Evolutionary conservation across 2,888 invertebrate genomes (phyloP).

Genomic region (Drosophila fungiperda): DNA sequence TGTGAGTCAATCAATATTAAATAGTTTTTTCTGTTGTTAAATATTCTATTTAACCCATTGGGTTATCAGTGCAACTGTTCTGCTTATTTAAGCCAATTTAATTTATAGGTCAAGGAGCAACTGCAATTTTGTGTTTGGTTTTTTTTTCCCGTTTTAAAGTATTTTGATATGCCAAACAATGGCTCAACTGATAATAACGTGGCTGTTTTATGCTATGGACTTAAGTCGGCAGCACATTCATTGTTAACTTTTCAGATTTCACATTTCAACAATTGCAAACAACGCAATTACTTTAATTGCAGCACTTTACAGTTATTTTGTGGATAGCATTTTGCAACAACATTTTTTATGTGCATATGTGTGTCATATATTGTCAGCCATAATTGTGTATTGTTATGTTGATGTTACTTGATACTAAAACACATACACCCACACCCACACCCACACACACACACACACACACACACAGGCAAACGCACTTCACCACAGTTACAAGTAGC

Average conservation of each 20-base stretch:
- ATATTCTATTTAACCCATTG: background rate
- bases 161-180: background rate
- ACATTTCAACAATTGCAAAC: background rate
- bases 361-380: constrained; percentile 44
- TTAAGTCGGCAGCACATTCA: background rate
- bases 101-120: background rate
- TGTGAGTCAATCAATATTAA: background rate
- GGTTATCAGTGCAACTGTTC: background rate
- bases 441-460: background rate
- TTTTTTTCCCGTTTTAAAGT: background rate
- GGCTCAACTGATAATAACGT: background rate
- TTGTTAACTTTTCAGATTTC: constrained; percentile 2
- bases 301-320: constrained; percentile 12
- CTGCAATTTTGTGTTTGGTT: background rate
- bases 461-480: background rate
- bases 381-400: constrained; percentile 20
- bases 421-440: background rate
- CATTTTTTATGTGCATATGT: constrained; percentile 15
- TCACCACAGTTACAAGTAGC: background rate
- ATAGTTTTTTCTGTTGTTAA: background rate
- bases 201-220: background rate
- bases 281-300: constrained; percentile 16
- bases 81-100: background rate
- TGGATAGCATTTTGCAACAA: constrained; percentile 11
- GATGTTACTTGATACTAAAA: constrained; percentile 16